A percentile compares a stretch with the other conserved stretches of the same genome.
Evolutionary conservation across 2,797 vertebrate species (phyloP).

Genomic region (Gymnocypris eckloni): DNA sequence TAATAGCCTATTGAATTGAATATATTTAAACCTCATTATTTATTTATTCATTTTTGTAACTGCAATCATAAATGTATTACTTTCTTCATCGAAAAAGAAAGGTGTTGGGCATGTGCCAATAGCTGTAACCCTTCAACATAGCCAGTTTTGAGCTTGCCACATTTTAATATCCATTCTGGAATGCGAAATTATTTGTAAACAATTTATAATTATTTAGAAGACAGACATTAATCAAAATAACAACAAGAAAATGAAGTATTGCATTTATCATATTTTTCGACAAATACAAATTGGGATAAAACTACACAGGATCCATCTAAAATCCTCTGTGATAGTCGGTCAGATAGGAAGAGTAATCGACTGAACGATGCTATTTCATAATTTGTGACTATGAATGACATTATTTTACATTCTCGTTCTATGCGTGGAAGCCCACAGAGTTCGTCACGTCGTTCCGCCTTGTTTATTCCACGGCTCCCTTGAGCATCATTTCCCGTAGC

Average conservation of each 20-base stretch:
- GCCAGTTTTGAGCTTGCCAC: not conserved
- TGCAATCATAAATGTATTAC: not conserved
- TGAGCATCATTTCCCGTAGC: slow-evolving; percentile 48
- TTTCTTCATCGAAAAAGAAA: not conserved
- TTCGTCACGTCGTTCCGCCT: slow-evolving; percentile 52
- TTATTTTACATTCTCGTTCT: slow-evolving; percentile 36
- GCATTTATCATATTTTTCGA: not conserved
- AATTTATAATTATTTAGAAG: not conserved
- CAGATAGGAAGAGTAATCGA: slow-evolving; percentile 21
- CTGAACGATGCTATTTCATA: not conserved
- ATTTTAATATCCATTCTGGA: not conserved
- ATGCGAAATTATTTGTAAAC: not conserved
- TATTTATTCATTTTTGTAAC: not conserved
- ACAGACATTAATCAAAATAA: not conserved
- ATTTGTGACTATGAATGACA: slow-evolving; percentile 16
- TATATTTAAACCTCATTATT: not conserved
- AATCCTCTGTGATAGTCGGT: not conserved
- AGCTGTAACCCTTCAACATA: not conserved
- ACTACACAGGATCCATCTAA: not conserved
- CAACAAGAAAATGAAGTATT: not conserved
- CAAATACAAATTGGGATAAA: not conserved
- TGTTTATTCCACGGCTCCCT: slow-evolving; percentile 55
- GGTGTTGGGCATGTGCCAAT: not conserved
- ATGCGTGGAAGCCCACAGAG: slow-evolving; percentile 36
- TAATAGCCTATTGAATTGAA: not conserved